Evolutionary conservation across 2,888 invertebrate species (phyloP).

Genomic region (Cephus pygmeus): DNA sequence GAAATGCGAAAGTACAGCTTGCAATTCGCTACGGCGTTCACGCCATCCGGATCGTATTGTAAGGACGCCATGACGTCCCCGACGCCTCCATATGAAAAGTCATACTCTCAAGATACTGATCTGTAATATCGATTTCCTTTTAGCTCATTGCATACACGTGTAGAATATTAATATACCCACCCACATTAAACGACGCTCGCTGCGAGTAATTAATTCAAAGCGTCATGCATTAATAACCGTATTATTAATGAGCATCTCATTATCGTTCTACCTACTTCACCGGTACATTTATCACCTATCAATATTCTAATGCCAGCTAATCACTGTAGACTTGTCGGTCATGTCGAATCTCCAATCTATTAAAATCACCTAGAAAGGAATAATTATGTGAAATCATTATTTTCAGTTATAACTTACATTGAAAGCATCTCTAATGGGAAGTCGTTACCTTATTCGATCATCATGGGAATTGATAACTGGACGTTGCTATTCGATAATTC

Average conservation of each 20-base stretch:
- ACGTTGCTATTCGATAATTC: background rate
- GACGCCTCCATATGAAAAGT: background rate
- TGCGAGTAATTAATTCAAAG: background rate
- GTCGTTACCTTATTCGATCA: background rate
- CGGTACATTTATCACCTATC: background rate
- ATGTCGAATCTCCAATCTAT: background rate
- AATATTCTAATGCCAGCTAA: background rate
- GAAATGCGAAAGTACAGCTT: conserved; percentile 14
- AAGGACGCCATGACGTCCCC: background rate
- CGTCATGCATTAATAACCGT: background rate
- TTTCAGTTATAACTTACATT: background rate
- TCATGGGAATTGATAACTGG: background rate
- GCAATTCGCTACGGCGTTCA: conserved; percentile 15
- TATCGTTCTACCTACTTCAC: background rate
- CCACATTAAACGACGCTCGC: background rate
- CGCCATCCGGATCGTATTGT: conserved; percentile 6
- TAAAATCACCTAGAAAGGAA: background rate
- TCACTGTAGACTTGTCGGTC: background rate
- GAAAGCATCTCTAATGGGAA: background rate
- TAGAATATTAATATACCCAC: background rate
- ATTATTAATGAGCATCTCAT: background rate
- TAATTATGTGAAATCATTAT: background rate
- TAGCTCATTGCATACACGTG: background rate
- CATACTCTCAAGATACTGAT: background rate
- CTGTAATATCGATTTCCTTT: background rate